Evolutionary conservation across 2,113 vertebrate genomes (phyloP).

Genomic region (Corythornis madagascariensis): DNA sequence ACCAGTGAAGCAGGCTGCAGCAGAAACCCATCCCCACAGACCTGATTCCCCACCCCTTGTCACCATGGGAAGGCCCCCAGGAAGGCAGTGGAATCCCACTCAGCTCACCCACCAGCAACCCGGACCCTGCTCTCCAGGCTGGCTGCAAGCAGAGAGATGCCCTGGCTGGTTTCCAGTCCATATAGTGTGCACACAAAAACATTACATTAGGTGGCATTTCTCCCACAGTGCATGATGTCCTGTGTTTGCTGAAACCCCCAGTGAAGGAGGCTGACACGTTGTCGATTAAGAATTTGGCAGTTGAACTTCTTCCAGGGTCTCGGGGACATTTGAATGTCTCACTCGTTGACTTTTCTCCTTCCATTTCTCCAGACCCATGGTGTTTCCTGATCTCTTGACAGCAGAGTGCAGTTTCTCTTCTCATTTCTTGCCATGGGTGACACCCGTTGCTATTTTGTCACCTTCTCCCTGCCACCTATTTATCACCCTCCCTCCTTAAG

Average conservation of each 20-base stretch:
- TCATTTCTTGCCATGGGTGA: background rate
- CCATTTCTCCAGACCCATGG: background rate
- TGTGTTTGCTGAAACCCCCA: background rate
- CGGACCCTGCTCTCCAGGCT: background rate
- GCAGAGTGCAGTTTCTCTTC: background rate
- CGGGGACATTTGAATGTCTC: background rate
- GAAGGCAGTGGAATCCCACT: background rate
- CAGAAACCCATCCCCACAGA: background rate
- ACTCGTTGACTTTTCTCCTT: background rate
- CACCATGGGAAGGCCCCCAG: accelerated
- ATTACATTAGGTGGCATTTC: background rate
- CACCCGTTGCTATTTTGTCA: background rate
- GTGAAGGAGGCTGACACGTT: background rate
- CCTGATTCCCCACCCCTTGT: background rate
- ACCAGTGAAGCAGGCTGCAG: background rate
- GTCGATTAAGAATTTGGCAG: background rate
- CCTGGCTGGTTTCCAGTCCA: background rate
- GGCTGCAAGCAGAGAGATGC: background rate
- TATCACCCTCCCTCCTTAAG: background rate
- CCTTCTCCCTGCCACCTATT: background rate
- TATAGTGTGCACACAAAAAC: background rate
- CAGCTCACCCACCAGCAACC: background rate
- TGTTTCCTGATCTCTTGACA: background rate
- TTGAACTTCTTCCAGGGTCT: background rate
- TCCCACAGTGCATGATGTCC: background rate